These are phyloP conservation scores for Chironomus tepperi DNA, from an alignment of 1,140 invertebrate species.

Conservation along the genomic window DNA sequence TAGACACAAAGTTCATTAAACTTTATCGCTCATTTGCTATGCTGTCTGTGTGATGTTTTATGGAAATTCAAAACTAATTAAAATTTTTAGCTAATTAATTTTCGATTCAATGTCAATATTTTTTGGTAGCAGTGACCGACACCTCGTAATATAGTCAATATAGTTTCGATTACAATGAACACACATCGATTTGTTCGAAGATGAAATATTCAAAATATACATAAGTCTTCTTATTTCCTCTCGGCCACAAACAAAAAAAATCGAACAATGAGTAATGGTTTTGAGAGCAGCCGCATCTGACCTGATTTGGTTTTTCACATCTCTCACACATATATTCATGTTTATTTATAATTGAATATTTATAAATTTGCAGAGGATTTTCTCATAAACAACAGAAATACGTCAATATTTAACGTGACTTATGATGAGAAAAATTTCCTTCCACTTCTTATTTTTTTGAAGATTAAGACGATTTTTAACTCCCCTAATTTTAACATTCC, in stretches of 20 bases:
- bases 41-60: too few relatives aligned
- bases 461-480: background rate
- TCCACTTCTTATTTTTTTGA: background rate
- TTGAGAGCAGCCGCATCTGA: background rate
- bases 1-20: too few relatives aligned
- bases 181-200: background rate
- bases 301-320: background rate
- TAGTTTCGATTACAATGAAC: background rate
- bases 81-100: background rate
- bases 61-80: too few relatives aligned
- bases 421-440: background rate
- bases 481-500: background rate
- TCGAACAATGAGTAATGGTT: background rate
- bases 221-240: background rate
- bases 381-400: background rate
- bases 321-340: conserved; percentile 3
- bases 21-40: too few relatives aligned
- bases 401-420: conserved; percentile 12
- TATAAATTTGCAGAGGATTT: background rate
- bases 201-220: background rate
- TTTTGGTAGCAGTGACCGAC: background rate
- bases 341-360: conserved; percentile 10
- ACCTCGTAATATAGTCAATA: background rate
- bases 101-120: background rate
- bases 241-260: background rate